Evolutionary conservation across 2,113 vertebrate species (phyloP), one percentile per base, ranked within the genome.

Genomic region (Nanorana parkeri): DNA sequence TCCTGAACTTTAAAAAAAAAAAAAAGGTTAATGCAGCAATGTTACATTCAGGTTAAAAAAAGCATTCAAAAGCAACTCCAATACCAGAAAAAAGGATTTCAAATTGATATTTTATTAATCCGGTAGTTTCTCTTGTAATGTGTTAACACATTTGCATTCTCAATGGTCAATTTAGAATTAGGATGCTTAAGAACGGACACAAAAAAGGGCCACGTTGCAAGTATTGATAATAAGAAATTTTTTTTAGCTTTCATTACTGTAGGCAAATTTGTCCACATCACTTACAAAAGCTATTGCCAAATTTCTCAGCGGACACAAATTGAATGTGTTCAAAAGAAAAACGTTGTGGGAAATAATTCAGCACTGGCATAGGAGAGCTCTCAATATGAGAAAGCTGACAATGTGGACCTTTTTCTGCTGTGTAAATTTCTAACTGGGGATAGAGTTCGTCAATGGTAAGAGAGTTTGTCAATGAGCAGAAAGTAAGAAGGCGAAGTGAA

Each of bases 361-460:
- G 94, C 93, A 95, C 94, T 97, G 98, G 95, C 97, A 98, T 97
- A 96, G 96, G 95, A 95, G 94, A 98, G 97, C 96, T 99, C 98
- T 99, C 98, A 99, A 99, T 99, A 99, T 99, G 98, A 99, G 98
- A 99, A 99, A 97, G 96, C 97, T 96, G 96, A 96, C 96, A 90
- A 96, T 96, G 96, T 97, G 95, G 95, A 96, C 95, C 94, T 76
- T 13, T 74, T 83, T 81, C 69, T 92, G 92, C 92, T 92, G 89
- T 93, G 91, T 89, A 91, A 89, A 92, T 89, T 90, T 90, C 90
- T 93, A 92, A 91, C 88, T 91, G 93, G 92, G 91, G 93, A 91
- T 86, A 6, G 8, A n/a, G 24, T 75, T 75, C 41, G n/a, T 61
- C 58, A 75, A 58, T 60, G 72, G 72, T 54, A 17, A 61, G 21